phyloP scores from a whole-genome alignment of 2,888 invertebrate genomes.

The Epiblema foenella region DNA sequence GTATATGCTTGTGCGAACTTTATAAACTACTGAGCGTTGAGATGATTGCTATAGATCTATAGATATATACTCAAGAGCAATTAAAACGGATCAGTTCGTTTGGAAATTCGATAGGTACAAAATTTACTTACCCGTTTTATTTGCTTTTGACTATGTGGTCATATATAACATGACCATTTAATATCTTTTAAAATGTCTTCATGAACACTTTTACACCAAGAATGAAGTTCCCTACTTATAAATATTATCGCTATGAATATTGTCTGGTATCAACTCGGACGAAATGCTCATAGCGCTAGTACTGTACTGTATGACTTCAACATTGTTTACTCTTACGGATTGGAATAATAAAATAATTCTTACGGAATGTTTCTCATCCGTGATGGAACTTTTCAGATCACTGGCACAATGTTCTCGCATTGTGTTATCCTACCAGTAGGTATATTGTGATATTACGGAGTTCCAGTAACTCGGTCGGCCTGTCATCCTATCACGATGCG shows the following conservation, averaged over 20 bases:
- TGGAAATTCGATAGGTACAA: too few relatives aligned
- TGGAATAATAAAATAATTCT: too few relatives aligned
- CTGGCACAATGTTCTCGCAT: background rate
- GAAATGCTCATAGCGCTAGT: background rate
- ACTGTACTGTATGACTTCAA: background rate
- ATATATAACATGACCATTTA: too few relatives aligned
- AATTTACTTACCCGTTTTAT: too few relatives aligned
- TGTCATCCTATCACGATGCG: background rate
- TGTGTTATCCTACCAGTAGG: background rate
- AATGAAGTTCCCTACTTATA: background rate
- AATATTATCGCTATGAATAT: background rate
- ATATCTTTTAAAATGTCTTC: too few relatives aligned
- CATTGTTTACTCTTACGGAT: background rate
- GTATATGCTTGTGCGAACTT: constrained; percentile 27
- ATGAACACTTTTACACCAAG: background rate
- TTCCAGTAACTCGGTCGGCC: background rate
- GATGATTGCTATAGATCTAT: too few relatives aligned
- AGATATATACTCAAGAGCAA: too few relatives aligned
- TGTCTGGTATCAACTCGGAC: background rate
- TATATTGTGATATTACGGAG: background rate
- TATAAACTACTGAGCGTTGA: background rate
- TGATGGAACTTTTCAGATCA: background rate
- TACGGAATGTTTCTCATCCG: too few relatives aligned
- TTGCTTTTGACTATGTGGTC: too few relatives aligned
- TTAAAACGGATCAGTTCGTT: too few relatives aligned